Base-by-base conservation (phyloP, 1,140 invertebrate species). In the Dendrolimus punctatus region DNA sequence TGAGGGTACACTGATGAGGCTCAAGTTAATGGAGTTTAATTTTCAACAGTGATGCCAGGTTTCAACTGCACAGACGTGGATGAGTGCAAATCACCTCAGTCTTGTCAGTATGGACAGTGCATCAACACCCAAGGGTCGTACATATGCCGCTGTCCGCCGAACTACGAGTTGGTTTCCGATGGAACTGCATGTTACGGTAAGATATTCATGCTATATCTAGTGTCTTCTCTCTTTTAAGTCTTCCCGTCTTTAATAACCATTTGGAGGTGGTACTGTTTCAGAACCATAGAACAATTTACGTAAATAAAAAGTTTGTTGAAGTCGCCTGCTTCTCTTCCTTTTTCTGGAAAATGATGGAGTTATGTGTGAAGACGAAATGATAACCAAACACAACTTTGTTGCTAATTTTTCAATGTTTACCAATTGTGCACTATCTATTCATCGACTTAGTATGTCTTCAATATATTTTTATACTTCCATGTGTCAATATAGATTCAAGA, bases 111-210 rank as follows among this genome's bases (percentile, higher is more conserved):
- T 60, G 91, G 92, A 50, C 76, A 84, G 38, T 96, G 94, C 81
- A 81, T 92, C 46, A 98, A 98, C 78, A 91, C 90, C 6, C 91
- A 92, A 70, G 96, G 96, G 51, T 91, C 91, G 52, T 97, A 93
- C 76, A 87, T 92, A 50, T 98, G 96, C 80, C 88, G 92, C 10
- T 98, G 96, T 78, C 93, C 94, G 40, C 90, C 92, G 53, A 94
- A 95, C 40, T 94, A 94, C 69, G 89, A 91, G 45, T 92, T 89
- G 5, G 84, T 84, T 43, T 85, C 87, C 49, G 90, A 75, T 87
- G 91, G 71, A 41, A 87, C 84, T 43, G 83, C 86, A 39, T 90
- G 88, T 61, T 85, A 83, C 49, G 89, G 89, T 88, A 55, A 64
- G 48, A 54, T 43, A 6, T 52, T 41, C 23, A 46, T 45, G n/a